Evolutionary conservation across 2,797 vertebrate genomes (phyloP), one percentile per base, ranked within the genome.

Genomic region (Sandelia bainsii): DNA sequence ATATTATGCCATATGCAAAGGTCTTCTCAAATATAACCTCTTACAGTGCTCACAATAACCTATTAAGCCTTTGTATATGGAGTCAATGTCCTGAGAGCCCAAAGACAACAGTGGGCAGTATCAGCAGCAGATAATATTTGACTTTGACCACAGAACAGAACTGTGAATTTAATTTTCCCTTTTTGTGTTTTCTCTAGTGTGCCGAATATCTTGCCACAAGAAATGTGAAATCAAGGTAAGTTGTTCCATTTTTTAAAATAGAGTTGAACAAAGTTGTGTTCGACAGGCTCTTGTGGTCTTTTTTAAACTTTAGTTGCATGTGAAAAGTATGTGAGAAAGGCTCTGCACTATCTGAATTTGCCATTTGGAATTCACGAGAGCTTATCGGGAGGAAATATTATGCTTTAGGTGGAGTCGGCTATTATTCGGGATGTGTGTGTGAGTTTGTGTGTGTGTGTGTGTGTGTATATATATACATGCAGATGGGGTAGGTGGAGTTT

Each of bases 151-250:
- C 75, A 82, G 75, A 85, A 50, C 80, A 91, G 51, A 77, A 56
- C 48, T 72, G 37, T 72, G 48, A 82, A 48, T 39, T 65, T 79
- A 79, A 81, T 71, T 60, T 64, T 79, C 23, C 78, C 3, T 59
- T 73, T 75, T 27, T 51, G 57, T 62, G 71, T 60, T 89, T 65
- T 78, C 6, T 83, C 40, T 29, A 98, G 97, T 97, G 83, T 98
- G 97, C 90, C 95, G 96, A 54, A 89, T 96, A 86, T 93, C 95
- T 62, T 97, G 97, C 93, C 97, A 97, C 94, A 96, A 95, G 94
- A 97, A 96, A 94, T 98, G 97, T 91, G 96, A 97, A 92, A 94
- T 93, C 77, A 97, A 98, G 97, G 97, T 98, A 97, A 96, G 96
- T 61, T 8, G 32, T 48, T 29, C 16, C 5, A 17, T 32, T 32